Percentiles rank a stretch among this genome's conserved stretches.
phyloP scores from a whole-genome alignment of 2,113 vertebrate species.

The Pangasianodon gigas region DNA sequence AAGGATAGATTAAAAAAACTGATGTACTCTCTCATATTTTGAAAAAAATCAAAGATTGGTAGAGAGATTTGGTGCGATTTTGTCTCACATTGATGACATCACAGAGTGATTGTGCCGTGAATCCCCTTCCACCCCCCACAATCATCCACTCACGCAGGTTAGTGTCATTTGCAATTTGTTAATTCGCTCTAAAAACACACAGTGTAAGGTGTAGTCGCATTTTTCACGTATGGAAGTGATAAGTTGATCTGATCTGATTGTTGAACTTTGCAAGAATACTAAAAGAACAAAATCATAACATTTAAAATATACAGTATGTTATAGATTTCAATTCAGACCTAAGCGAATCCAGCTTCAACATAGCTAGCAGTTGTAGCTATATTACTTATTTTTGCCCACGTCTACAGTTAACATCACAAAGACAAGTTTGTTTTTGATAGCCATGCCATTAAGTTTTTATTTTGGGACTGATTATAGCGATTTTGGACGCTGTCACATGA shows the following conservation, averaged over 20 bases:
- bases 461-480: not conserved
- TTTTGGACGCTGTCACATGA: not conserved
- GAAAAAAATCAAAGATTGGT: not conserved
- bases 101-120: not conserved
- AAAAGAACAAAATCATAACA: not conserved
- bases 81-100: constrained; percentile 48
- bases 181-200: not conserved
- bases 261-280: not conserved
- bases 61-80: constrained; percentile 19
- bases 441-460: not conserved
- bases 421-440: not conserved
- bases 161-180: not conserved
- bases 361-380: not conserved
- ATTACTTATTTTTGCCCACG: not conserved
- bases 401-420: not conserved
- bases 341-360: not conserved
- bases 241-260: no score
- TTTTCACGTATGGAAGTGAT: not conserved
- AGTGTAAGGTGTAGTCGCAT: not conserved
- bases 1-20: constrained; percentile 52
- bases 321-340: no score
- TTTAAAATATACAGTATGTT: no score
- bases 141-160: not conserved
- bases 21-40: not conserved
- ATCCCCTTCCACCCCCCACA: not conserved